phyloP scores from a whole-genome alignment of 30 jellyfish, hydroid and myxozoan genomes.

The Hydractinia echinata region DNA sequence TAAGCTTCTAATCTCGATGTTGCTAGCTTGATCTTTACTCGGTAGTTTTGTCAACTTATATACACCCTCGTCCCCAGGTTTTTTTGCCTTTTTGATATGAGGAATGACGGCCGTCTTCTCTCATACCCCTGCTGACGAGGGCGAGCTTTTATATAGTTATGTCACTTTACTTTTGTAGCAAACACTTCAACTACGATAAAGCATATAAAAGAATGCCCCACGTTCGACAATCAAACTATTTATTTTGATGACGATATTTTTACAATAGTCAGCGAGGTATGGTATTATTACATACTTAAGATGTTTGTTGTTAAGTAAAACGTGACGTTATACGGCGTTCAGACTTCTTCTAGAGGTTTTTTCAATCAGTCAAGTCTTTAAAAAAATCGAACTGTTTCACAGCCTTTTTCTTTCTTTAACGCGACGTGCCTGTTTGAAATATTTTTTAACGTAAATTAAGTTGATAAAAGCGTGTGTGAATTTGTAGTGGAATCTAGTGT shows the following conservation, averaged over 20 bases:
- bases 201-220: constrained; percentile 30
- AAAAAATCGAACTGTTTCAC: neutral
- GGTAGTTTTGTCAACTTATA: no score
- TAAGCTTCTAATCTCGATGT: no score
- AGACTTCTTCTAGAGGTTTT: no score
- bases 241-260: constrained; percentile 4
- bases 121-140: no score
- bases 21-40: no score
- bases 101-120: no score
- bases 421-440: neutral
- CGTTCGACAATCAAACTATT: constrained; percentile 9
- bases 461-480: neutral
- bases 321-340: no score
- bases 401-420: neutral
- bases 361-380: no score
- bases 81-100: no score
- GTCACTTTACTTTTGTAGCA: neutral
- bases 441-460: neutral
- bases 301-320: no score
- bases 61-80: no score
- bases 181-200: neutral
- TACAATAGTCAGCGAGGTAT: constrained; percentile 26
- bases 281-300: neutral
- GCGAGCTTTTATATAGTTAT: no score
- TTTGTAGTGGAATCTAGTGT: constrained; percentile 40